These are phyloP conservation scores for Arnoldichthys spilopterus DNA, from an alignment of 2,797 vertebrate genomes.

Conservation along the genomic window DNA sequence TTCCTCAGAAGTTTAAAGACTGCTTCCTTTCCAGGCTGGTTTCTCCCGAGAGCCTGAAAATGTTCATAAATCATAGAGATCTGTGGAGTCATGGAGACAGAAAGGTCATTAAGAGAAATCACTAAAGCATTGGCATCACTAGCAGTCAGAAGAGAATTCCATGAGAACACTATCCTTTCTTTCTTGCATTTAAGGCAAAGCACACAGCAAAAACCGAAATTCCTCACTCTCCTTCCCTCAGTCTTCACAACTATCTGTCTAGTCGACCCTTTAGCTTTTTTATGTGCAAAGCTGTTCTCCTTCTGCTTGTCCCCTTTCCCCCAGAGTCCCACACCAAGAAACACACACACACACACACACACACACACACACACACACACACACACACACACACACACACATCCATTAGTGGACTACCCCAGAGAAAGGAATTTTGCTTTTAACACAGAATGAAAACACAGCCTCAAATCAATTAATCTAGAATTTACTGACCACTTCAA, in stretches of 20 bases:
- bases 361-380: background rate
- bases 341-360: background rate
- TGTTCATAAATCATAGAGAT: slow-evolving; percentile 2
- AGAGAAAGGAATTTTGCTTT: slow-evolving; percentile 19
- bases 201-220: background rate
- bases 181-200: background rate
- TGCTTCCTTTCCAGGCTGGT: background rate
- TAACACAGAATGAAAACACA: slow-evolving; percentile 25
- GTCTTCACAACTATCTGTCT: background rate
- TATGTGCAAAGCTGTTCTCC: background rate
- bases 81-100: background rate
- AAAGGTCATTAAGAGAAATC: background rate
- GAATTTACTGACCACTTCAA: slow-evolving; percentile 5
- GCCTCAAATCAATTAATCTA: slow-evolving; percentile 20
- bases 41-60: background rate
- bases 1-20: slow-evolving; percentile 14
- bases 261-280: background rate
- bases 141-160: background rate
- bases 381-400: background rate
- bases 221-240: background rate
- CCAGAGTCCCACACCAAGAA: background rate
- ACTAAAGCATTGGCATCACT: background rate
- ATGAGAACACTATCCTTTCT: background rate
- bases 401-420: background rate
- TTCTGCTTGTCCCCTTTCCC: background rate